Base-by-base conservation (phyloP, 2,113 vertebrate genomes). In the Ceyx cyanopectus region DNA sequence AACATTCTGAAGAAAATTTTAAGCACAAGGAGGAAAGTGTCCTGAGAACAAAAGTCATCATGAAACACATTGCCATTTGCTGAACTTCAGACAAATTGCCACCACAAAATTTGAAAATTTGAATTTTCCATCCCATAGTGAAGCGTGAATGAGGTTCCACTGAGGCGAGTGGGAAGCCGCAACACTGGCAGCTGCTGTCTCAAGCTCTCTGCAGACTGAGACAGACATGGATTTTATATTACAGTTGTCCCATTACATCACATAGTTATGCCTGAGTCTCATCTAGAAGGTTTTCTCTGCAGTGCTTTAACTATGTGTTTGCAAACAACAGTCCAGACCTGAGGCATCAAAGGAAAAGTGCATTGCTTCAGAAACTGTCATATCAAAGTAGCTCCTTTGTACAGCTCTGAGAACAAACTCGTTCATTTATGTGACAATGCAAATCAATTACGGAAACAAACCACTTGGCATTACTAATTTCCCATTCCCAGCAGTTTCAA, bases 401-500 rank as follows among this genome's bases (percentile, higher is more conserved):
- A 27, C 51, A 54, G 32, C 12, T 46, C 53, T 30, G 3, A 5
- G 16, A 74, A 75, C 86, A 58, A n/a, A n/a, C 5, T 10, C 16
- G 14, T 27, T 75, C 3, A 11, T 74, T 70, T 54, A 46, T 20
- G 12, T 37, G 27, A 18, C 51, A 81, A 48, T 17, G 12, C 27
- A 37, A 66, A 37, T 54, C 32, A 70, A 12, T 40, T 24, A 58
- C 13, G 30, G 43, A 9, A 90, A 63, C 16, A 30, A 67, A 21
- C 8, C 26, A 7, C 12, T 27, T 27, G 24, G 18, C 29, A 8
- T 45, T 81, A 23, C 23, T 50, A 41, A 81, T 66, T 21, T 46
- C 19, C 21, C 0, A 0, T 62, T 62, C 32, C 20, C 78, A 51
- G 7, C 10, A 27, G 19, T 40, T 72, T 15, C 0, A 0, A 26